Percentiles rank a stretch among this genome's conserved stretches.
Evolutionary conservation across 2,888 invertebrate genomes (phyloP).

Genomic region (Dione juno): DNA sequence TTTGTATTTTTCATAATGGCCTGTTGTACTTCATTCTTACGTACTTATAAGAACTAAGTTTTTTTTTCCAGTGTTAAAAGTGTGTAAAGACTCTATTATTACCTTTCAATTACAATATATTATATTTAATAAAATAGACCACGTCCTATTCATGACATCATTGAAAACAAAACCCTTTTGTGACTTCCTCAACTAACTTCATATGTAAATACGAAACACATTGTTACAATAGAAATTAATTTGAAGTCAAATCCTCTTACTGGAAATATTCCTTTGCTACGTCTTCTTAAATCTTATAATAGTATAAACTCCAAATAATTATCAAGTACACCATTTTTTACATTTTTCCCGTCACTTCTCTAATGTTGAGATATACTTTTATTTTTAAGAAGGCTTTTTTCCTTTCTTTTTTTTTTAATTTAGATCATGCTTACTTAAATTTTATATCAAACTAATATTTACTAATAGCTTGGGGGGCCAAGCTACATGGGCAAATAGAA

Average conservation of each 20-base stretch:
- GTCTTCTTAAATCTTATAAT: slow-evolving; percentile 4
- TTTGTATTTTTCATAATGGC: no score
- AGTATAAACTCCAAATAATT: background rate
- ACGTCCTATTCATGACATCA: background rate
- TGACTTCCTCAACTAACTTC: background rate
- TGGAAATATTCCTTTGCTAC: background rate
- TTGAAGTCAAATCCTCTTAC: slow-evolving; percentile 28
- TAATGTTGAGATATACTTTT: background rate
- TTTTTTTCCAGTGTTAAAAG: no score
- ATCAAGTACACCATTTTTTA: background rate
- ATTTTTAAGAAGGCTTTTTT: background rate
- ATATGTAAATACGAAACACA: slow-evolving; percentile 2
- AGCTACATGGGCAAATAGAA: no score
- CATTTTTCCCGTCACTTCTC: background rate
- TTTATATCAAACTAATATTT: no score
- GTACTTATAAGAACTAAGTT: no score
- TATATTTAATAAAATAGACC: no score
- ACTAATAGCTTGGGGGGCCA: no score
- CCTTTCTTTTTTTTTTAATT: no score
- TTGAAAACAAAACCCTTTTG: slow-evolving; percentile 6
- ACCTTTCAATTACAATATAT: no score
- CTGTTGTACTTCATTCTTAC: no score
- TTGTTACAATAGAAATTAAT: slow-evolving; percentile 14
- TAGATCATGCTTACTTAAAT: no score
- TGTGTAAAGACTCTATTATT: no score